Evolutionary conservation across 2,113 vertebrate genomes (phyloP).

Genomic region (Acrocephalus arundinaceus): DNA sequence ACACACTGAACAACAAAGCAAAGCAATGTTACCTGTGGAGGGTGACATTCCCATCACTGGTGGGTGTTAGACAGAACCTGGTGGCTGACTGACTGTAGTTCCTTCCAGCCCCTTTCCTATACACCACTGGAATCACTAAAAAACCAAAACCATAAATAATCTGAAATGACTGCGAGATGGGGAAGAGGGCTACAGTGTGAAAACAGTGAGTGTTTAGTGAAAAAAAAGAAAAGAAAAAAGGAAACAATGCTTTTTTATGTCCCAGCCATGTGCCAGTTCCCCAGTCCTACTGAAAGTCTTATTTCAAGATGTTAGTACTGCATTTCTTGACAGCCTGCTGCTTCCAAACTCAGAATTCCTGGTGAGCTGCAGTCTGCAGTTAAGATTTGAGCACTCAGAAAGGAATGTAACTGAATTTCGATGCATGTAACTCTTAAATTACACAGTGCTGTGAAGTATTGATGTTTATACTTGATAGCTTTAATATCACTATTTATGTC

Average conservation of each 20-base stretch:
- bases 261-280: background rate
- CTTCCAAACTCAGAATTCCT: conserved; percentile 55
- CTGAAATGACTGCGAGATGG: background rate
- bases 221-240: background rate
- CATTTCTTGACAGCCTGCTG: conserved; percentile 55
- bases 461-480: conserved; percentile 68
- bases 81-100: background rate
- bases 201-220: background rate
- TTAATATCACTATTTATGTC: conserved; percentile 74
- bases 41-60: background rate
- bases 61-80: background rate
- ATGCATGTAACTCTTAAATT: conserved; percentile 64
- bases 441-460: conserved; percentile 57
- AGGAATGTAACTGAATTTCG: conserved; percentile 55
- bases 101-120: background rate
- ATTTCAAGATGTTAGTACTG: conserved; percentile 47
- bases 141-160: background rate
- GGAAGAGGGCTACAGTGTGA: background rate
- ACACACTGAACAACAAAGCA: background rate
- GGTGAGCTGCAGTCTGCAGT: conserved; percentile 33
- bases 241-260: conserved; percentile 30
- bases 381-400: conserved; percentile 64
- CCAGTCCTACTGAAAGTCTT: conserved; percentile 8
- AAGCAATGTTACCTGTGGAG: background rate
- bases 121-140: background rate